A percentile compares a stretch with the other conserved stretches of the same genome.
Conservation (phyloP, 2,113 vertebrate genomes). For the Cygnus buccinator region DNA sequence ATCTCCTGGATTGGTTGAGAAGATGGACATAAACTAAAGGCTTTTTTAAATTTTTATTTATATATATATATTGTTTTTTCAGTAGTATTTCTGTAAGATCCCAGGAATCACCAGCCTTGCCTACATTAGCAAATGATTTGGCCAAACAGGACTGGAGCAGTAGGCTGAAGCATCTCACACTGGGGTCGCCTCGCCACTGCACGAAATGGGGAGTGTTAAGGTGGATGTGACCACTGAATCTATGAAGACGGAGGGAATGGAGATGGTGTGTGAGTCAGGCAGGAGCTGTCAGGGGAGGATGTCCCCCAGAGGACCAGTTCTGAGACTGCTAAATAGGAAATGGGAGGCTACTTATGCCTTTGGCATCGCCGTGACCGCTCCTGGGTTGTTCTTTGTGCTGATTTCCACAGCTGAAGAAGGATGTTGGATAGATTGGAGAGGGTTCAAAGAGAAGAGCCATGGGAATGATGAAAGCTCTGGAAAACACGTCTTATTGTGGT, state of each 20-base stretch:
- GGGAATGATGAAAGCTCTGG: not conserved
- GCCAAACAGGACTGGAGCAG: not conserved
- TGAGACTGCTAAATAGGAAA: not conserved
- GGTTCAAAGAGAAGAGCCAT: not conserved
- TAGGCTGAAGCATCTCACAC: not conserved
- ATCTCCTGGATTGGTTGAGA: not conserved
- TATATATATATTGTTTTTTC: not conserved
- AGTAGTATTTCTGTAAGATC: not conserved
- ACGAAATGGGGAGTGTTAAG: not conserved
- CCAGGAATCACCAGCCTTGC: not conserved
- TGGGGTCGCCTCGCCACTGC: not conserved
- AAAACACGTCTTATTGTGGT: not conserved
- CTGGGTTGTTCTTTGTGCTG: not conserved
- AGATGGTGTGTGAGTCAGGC: fast-evolving
- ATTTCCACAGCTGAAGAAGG: not conserved
- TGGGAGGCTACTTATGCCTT: not conserved
- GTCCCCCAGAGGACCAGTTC: not conserved
- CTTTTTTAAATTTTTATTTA: too few relatives aligned
- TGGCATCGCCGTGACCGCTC: not conserved
- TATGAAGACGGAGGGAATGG: not conserved
- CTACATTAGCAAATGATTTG: not conserved
- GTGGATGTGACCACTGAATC: not conserved
- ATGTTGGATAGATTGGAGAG: not conserved
- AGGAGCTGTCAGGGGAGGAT: not conserved
- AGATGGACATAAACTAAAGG: not conserved